A percentile compares a stretch with the other conserved stretches of the same genome.
These are phyloP conservation scores for Oscheius onirici DNA, from an alignment of 2,888 invertebrate genomes.

Conservation along the genomic window DNA sequence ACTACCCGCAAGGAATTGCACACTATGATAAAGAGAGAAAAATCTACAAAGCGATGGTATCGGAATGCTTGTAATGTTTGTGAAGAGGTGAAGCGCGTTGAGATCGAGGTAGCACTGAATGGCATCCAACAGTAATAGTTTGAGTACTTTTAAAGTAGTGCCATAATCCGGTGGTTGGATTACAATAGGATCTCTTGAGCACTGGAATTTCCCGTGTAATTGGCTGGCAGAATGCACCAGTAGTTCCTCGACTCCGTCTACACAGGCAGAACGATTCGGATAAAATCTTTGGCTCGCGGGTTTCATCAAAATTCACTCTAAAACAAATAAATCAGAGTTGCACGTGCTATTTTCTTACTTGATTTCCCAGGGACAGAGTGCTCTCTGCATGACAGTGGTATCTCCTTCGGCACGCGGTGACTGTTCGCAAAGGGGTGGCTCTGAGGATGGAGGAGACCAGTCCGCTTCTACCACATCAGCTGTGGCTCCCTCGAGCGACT, in stretches of 20 bases:
- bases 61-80: slow-evolving; percentile 27
- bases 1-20: slow-evolving; percentile 17
- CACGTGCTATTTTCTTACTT: slow-evolving; percentile 34
- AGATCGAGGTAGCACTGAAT: slow-evolving; percentile 63
- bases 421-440: slow-evolving; percentile 44
- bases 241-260: slow-evolving; percentile 60
- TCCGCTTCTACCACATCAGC: slow-evolving; percentile 47
- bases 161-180: slow-evolving; percentile 52
- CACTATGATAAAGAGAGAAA: background rate
- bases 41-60: background rate
- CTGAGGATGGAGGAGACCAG: slow-evolving; percentile 39
- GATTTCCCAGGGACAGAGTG: slow-evolving; percentile 65
- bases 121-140: slow-evolving; percentile 65
- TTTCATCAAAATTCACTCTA: slow-evolving; percentile 64
- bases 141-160: slow-evolving; percentile 40
- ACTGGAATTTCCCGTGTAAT: slow-evolving; percentile 65
- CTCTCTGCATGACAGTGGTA: slow-evolving; percentile 60
- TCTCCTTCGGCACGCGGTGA: slow-evolving; percentile 42
- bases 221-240: slow-evolving; percentile 59
- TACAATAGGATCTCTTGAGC: slow-evolving; percentile 57
- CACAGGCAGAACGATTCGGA: slow-evolving; percentile 66
- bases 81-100: slow-evolving; percentile 42
- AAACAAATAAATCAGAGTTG: slow-evolving; percentile 16
- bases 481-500: slow-evolving; percentile 38
- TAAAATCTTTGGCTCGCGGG: slow-evolving; percentile 66